Conservation (phyloP, 2,888 invertebrate genomes). For the Lycia hirtaria region DNA sequence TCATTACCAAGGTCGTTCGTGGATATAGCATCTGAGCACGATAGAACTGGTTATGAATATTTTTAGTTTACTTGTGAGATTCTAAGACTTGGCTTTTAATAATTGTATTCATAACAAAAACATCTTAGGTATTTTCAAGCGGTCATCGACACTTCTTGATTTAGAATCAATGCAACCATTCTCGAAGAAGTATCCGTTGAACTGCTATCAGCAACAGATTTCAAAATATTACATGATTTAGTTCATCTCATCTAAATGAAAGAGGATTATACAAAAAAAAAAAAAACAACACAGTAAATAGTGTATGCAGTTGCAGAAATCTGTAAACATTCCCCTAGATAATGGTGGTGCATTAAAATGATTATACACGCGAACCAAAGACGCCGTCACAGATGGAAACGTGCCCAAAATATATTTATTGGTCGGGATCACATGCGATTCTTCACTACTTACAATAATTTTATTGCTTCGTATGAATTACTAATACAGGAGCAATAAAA, state of each 20-base stretch:
- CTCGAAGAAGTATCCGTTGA: neutral
- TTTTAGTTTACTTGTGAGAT: neutral
- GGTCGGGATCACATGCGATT: constrained; percentile 47
- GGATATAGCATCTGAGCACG: constrained; percentile 1
- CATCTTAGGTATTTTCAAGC: neutral
- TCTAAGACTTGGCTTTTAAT: neutral
- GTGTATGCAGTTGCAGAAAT: constrained; percentile 46
- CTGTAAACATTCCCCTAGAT: constrained; percentile 55
- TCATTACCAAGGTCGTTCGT: constrained; percentile 45
- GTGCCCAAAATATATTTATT: constrained; percentile 67
- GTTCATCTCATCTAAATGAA: no score
- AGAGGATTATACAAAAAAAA: no score
- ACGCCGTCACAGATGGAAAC: constrained; percentile 60
- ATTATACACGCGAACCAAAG: constrained; percentile 53
- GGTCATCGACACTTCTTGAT: neutral
- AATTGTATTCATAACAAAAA: neutral
- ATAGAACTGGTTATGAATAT: neutral
- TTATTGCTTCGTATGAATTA: no score
- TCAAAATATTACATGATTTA: neutral
- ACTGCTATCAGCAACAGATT: neutral
- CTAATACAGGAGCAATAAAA: constrained; percentile 19
- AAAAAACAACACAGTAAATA: no score
- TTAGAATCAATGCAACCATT: neutral
- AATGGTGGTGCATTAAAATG: constrained; percentile 55
- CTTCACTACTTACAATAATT: constrained; percentile 41